Percentiles rank a stretch among this genome's conserved stretches.
These are phyloP conservation scores for Polyommatus iphigenia DNA, from an alignment of 2,888 invertebrate genomes.

Conservation along the genomic window DNA sequence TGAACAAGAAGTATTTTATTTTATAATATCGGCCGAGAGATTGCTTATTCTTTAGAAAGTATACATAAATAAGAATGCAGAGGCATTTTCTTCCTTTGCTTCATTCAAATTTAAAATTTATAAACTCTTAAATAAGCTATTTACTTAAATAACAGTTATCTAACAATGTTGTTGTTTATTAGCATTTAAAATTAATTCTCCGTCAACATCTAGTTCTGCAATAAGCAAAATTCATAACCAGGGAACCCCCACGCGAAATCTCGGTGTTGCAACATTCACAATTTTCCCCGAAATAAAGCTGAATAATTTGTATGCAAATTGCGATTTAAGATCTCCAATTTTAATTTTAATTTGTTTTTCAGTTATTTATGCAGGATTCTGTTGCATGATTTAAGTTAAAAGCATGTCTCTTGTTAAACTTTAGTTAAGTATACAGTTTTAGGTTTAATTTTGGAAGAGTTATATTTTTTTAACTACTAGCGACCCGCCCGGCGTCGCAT, in stretches of 20 bases:
- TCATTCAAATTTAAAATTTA: too few relatives aligned
- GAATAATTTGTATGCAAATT: slow-evolving; percentile 10
- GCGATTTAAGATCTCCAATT: neutral
- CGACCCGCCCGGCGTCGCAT: too few relatives aligned
- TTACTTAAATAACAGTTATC: neutral
- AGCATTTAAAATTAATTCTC: neutral
- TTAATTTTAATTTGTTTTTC: neutral
- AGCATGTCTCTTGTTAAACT: neutral
- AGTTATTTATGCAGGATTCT: neutral
- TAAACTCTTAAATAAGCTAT: neutral
- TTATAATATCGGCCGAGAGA: too few relatives aligned
- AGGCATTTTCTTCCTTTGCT: too few relatives aligned
- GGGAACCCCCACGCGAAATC: slow-evolving; percentile 1
- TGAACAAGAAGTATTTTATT: too few relatives aligned
- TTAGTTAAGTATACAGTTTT: neutral
- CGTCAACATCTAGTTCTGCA: slow-evolving; percentile 7
- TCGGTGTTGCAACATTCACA: neutral
- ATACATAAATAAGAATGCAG: too few relatives aligned
- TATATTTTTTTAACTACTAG: too few relatives aligned
- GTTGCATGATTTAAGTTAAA: neutral
- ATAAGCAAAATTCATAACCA: neutral
- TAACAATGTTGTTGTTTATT: neutral
- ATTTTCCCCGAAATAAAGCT: slow-evolving; percentile 6
- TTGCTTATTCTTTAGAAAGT: too few relatives aligned
- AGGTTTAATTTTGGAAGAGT: too few relatives aligned